Conservation (phyloP, 2,888 invertebrate genomes). For the Patella caerulea region DNA sequence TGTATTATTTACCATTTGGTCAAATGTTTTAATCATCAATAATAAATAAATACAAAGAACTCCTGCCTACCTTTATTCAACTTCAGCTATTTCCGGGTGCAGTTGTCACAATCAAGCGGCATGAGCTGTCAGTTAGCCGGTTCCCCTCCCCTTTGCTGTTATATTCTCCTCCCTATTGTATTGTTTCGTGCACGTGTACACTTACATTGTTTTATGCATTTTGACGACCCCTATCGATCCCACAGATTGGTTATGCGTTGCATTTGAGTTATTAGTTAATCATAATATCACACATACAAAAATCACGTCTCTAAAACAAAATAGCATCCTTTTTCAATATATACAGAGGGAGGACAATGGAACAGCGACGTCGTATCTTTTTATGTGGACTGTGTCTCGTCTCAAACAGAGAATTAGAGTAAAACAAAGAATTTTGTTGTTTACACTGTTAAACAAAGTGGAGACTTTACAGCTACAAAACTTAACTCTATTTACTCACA, state of each 20-base stretch:
- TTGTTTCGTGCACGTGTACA: no score
- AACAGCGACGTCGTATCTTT: neutral
- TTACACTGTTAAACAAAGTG: neutral
- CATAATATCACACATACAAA: no score
- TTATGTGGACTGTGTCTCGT: neutral
- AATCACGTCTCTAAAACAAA: no score
- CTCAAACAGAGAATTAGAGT: neutral
- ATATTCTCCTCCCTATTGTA: neutral
- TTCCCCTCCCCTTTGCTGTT: neutral
- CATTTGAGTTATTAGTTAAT: no score
- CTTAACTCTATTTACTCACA: no score
- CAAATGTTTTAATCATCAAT: neutral
- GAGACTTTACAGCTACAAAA: no score
- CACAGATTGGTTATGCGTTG: no score
- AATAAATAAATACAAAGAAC: constrained; percentile 3
- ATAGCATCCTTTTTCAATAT: no score
- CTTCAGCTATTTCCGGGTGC: constrained; percentile 7
- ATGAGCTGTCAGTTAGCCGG: constrained; percentile 1
- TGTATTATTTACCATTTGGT: no score
- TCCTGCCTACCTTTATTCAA: neutral
- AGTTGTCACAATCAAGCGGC: constrained; percentile 10
- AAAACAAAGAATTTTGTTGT: constrained; percentile 6
- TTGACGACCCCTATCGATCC: no score
- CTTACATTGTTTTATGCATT: no score
- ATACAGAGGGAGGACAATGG: neutral